Evolutionary conservation across 2,113 vertebrate species (phyloP).

Genomic region (Callipepla californica): DNA sequence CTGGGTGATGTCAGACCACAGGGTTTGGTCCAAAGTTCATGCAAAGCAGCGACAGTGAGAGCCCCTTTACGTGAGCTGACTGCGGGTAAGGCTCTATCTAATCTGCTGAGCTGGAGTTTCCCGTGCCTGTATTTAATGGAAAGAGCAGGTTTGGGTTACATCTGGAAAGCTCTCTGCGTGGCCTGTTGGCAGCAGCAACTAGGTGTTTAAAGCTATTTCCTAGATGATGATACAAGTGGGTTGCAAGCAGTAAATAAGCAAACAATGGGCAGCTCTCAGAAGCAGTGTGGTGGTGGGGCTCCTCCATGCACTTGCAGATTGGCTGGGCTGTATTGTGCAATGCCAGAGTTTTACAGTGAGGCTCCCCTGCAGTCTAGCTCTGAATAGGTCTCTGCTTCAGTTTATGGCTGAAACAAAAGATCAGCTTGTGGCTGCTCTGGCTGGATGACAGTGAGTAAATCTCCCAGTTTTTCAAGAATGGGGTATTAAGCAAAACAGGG

Average conservation of each 20-base stretch:
- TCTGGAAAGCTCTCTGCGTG: slow-evolving; percentile 10
- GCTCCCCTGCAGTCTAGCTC: not conserved
- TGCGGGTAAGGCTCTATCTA: not conserved
- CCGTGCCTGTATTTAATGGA: not conserved
- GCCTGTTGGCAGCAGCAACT: not conserved
- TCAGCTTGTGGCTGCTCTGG: not conserved
- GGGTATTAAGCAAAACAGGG: not conserved
- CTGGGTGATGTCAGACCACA: fast-evolving
- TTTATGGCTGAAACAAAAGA: not conserved
- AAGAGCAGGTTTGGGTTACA: not conserved
- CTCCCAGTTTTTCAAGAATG: not conserved
- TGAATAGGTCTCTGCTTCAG: not conserved
- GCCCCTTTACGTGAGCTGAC: not conserved
- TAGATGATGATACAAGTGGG: not conserved
- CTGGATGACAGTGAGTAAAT: not conserved
- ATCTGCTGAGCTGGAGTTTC: not conserved
- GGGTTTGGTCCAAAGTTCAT: not conserved
- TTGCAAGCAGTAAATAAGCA: slow-evolving; percentile 1
- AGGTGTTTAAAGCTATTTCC: not conserved
- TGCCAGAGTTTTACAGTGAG: not conserved
- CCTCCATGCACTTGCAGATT: not conserved
- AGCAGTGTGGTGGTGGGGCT: not conserved
- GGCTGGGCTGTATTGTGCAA: fast-evolving
- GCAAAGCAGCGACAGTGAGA: not conserved
- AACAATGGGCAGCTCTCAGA: not conserved